Percentiles rank a stretch among this genome's conserved stretches.
phyloP scores from a whole-genome alignment of 1,140 invertebrate species.

The Arion vulgaris region DNA sequence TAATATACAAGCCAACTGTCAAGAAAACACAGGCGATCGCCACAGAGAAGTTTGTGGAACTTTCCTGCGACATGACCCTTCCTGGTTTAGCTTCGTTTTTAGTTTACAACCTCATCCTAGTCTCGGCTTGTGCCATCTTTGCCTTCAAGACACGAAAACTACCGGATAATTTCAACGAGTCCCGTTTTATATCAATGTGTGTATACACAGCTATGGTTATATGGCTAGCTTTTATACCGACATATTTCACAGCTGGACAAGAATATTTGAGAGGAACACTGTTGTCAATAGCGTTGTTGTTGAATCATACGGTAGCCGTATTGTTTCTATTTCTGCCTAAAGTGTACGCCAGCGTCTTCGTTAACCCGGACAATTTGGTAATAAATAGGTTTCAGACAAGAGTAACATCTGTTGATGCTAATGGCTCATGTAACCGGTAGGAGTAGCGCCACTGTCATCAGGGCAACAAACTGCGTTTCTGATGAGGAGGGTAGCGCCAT shows the following conservation, averaged over 20 bases:
- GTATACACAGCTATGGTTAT: constrained; percentile 21
- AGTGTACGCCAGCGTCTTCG: constrained; percentile 75
- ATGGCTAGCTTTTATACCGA: constrained; percentile 39
- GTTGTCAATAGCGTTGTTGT: constrained; percentile 51
- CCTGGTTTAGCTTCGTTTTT: constrained; percentile 67
- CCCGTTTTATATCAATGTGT: constrained; percentile 36
- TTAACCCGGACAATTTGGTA: neutral
- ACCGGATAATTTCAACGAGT: too few species aligned
- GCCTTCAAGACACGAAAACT: constrained; percentile 78
- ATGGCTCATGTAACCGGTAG: neutral
- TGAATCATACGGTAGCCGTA: constrained; percentile 56
- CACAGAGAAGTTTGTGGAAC: constrained; percentile 46
- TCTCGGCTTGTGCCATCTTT: constrained; percentile 89
- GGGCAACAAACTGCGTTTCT: too few species aligned
- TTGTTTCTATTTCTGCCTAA: constrained; percentile 60
- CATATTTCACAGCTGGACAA: constrained; percentile 42
- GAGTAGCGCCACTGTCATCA: too few species aligned
- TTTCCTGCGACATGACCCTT: constrained; percentile 36
- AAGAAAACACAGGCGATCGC: constrained; percentile 24
- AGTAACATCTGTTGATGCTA: neutral
- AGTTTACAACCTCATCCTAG: constrained; percentile 89
- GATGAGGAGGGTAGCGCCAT: too few species aligned
- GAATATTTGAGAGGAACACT: constrained; percentile 47
- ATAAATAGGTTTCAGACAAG: neutral
- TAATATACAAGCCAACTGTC: constrained; percentile 7